These are phyloP conservation scores for Hybognathus amarus DNA, from an alignment of 2,797 vertebrate genomes.

Conservation along the genomic window DNA sequence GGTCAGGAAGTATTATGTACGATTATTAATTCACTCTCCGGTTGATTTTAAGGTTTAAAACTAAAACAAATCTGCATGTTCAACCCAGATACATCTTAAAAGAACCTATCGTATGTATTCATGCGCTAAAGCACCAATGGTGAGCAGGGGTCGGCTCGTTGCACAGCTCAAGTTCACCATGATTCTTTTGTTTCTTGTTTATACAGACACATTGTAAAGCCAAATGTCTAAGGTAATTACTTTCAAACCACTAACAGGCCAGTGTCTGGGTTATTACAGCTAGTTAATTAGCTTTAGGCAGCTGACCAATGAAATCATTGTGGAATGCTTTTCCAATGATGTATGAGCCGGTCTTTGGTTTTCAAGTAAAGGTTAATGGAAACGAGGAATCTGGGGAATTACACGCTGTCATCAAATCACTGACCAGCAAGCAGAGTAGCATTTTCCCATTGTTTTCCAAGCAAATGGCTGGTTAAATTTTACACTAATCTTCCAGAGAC, in stretches of 20 bases:
- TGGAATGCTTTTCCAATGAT: constrained; percentile 30
- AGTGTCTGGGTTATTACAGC: constrained; percentile 28
- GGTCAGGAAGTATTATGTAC: not conserved
- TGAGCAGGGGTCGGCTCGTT: not conserved
- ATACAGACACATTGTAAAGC: not conserved
- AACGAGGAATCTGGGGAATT: constrained; percentile 25
- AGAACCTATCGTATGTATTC: not conserved
- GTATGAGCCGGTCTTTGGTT: constrained; percentile 29
- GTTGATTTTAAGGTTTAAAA: constrained; percentile 11
- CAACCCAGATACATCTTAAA: not conserved
- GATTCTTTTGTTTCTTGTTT: constrained; percentile 10
- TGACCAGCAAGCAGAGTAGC: constrained; percentile 28
- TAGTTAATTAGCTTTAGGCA: constrained; percentile 47
- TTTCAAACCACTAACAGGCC: constrained; percentile 20
- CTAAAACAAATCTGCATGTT: not conserved
- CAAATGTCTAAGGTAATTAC: constrained; percentile 36
- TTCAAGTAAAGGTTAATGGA: constrained; percentile 40
- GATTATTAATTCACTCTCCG: not conserved
- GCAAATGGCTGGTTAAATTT: constrained; percentile 23
- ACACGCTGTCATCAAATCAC: constrained; percentile 32
- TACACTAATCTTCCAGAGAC: constrained; percentile 15
- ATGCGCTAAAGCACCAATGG: not conserved
- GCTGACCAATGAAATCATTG: constrained; percentile 39
- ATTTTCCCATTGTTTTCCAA: constrained; percentile 27
- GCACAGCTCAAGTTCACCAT: not conserved